phyloP scores from a whole-genome alignment of 37 sponge, comb jelly and placozoan species.

The Cliona cf. orientalis region DNA sequence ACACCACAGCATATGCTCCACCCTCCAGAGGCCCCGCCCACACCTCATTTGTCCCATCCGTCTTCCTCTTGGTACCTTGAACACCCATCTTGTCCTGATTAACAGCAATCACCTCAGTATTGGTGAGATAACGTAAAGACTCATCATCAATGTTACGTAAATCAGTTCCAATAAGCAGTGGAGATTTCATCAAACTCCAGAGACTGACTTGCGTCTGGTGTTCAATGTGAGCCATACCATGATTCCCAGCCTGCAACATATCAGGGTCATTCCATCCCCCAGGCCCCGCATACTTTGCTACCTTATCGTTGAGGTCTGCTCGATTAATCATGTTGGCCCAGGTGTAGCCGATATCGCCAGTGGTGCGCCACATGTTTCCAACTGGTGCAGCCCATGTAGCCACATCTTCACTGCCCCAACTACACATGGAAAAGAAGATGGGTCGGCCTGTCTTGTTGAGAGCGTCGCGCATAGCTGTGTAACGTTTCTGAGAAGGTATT shows the following conservation, averaged over 20 bases:
- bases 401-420: constrained; percentile 71
- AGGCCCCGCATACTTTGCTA: constrained; percentile 71
- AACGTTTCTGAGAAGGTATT: constrained; percentile 53
- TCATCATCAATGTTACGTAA: constrained; percentile 58
- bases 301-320: constrained; percentile 61
- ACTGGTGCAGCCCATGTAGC: constrained; percentile 73
- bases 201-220: constrained; percentile 84
- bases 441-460: constrained; percentile 76
- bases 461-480: constrained; percentile 78
- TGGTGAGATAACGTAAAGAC: constrained; percentile 76
- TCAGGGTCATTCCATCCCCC: constrained; percentile 92
- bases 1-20: constrained; percentile 51
- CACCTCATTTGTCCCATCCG: constrained; percentile 58
- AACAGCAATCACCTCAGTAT: constrained; percentile 86
- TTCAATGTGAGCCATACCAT: constrained; percentile 64
- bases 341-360: constrained; percentile 71
- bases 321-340: constrained; percentile 66
- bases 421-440: constrained; percentile 88
- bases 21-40: constrained; percentile 70
- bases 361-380: constrained; percentile 92
- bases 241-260: constrained; percentile 91
- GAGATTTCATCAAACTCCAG: constrained; percentile 85
- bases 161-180: constrained; percentile 87
- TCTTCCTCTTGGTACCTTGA: constrained; percentile 64
- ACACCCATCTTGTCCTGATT: constrained; percentile 82